Evolutionary conservation across 2,888 invertebrate species (phyloP).

Genomic region (Xylocampa areola): DNA sequence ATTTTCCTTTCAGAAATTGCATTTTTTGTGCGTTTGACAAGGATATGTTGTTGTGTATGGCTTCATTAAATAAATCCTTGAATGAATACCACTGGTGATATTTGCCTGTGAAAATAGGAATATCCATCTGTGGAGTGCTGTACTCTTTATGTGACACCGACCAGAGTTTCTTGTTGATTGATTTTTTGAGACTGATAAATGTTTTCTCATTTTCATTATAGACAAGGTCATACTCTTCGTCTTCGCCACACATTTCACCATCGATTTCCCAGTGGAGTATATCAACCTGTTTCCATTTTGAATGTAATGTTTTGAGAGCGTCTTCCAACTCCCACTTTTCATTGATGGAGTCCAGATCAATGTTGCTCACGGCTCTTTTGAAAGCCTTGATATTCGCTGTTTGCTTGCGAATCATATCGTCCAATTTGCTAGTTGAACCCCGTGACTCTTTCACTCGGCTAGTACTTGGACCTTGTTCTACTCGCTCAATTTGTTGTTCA

Average conservation of each 20-base stretch:
- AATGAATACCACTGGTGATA: conserved; percentile 21
- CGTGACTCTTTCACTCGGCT: conserved; percentile 2
- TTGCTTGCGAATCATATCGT: conserved; percentile 3
- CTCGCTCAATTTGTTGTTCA: conserved; percentile 2
- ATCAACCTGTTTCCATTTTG: conserved; percentile 5
- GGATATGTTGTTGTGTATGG: conserved; percentile 17
- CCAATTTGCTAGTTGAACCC: conserved; percentile 5
- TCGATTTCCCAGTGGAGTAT: conserved; percentile 16
- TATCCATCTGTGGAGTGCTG: conserved; percentile 24
- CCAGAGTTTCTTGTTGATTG: conserved; percentile 23
- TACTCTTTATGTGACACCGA: conserved; percentile 15
- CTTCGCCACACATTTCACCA: conserved; percentile 1
- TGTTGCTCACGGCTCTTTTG: background rate
- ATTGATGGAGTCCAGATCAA: conserved; percentile 2
- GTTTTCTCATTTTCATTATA: conserved; percentile 2
- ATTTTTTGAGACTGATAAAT: conserved; percentile 5
- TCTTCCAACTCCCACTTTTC: conserved; percentile 14
- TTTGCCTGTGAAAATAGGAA: conserved; percentile 18
- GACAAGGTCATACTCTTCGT: background rate
- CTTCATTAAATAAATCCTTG: conserved; percentile 26
- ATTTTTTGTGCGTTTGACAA: conserved; percentile 11
- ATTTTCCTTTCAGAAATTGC: conserved; percentile 7
- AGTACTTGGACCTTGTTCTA: background rate
- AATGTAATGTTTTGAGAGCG: conserved; percentile 1
- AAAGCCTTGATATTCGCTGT: conserved; percentile 6